Evolutionary conservation across 2,113 vertebrate genomes (phyloP).

Genomic region (Oncorhynchus kisutch): DNA sequence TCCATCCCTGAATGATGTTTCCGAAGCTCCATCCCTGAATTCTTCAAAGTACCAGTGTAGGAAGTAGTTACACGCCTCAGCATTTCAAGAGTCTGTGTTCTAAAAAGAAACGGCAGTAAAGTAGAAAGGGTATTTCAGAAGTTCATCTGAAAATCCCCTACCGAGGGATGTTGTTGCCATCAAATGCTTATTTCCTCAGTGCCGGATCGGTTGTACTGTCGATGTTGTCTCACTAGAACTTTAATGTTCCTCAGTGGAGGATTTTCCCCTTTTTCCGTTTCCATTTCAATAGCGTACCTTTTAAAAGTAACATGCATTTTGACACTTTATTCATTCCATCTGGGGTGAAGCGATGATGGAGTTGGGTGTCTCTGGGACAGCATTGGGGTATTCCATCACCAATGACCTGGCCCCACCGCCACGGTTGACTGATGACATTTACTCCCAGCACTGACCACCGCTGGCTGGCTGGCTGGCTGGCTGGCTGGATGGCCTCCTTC

Average conservation of each 20-base stretch:
- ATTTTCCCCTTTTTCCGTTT: not conserved
- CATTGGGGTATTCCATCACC: not conserved
- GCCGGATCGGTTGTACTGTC: no score
- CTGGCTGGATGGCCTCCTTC: not conserved
- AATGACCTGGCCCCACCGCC: not conserved
- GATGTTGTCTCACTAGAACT: not conserved
- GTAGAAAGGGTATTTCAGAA: no score
- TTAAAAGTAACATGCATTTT: not conserved
- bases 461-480: not conserved
- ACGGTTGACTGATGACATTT: slow-evolving; percentile 9
- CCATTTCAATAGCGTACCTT: not conserved
- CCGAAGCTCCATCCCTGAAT: no score
- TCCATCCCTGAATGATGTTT: no score
- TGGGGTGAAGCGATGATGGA: not conserved
- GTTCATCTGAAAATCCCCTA: no score
- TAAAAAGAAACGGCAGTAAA: no score
- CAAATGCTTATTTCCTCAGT: no score
- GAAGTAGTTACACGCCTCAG: no score
- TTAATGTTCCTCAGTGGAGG: not conserved
- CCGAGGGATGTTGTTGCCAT: no score
- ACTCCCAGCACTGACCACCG: not conserved
- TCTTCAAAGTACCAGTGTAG: no score
- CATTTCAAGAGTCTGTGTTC: no score
- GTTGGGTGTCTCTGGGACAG: slow-evolving; percentile 1
- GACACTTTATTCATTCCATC: not conserved